Conservation (phyloP, 2,797 vertebrate genomes). For the Mormyrops boulengeri region DNA sequence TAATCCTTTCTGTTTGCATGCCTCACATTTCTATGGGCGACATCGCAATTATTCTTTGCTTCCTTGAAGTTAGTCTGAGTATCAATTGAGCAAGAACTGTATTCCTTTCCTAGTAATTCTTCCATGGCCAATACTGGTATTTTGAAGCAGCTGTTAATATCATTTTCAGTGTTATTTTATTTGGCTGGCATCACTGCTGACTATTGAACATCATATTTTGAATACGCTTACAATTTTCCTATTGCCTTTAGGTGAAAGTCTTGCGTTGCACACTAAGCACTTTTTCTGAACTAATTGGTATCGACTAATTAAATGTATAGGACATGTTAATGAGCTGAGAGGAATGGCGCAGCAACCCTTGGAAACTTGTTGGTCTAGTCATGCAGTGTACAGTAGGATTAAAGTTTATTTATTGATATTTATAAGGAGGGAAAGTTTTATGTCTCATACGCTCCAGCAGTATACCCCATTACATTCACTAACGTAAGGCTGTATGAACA, state of each 20-base stretch:
- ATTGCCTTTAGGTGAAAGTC: neutral
- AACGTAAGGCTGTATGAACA: neutral
- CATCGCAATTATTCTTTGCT: neutral
- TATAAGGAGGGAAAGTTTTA: neutral
- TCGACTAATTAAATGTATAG: neutral
- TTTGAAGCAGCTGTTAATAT: neutral
- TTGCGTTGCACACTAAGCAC: slow-evolving; percentile 9
- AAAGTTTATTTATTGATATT: slow-evolving; percentile 9
- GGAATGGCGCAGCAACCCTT: neutral
- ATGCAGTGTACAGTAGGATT: neutral
- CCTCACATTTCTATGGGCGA: neutral
- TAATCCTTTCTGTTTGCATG: neutral
- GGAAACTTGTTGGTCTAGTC: neutral
- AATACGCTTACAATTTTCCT: neutral
- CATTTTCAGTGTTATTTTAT: neutral
- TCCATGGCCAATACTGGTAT: neutral
- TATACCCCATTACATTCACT: neutral
- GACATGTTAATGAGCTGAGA: neutral
- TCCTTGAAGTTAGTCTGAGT: neutral
- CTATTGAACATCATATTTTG: slow-evolving; percentile 9
- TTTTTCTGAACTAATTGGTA: slow-evolving; percentile 6
- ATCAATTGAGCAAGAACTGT: neutral
- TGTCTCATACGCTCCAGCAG: neutral
- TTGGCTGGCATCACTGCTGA: neutral
- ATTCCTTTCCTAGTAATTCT: neutral